Evolutionary conservation across 2,797 vertebrate species (phyloP).

Genomic region (Brotula barbata): DNA sequence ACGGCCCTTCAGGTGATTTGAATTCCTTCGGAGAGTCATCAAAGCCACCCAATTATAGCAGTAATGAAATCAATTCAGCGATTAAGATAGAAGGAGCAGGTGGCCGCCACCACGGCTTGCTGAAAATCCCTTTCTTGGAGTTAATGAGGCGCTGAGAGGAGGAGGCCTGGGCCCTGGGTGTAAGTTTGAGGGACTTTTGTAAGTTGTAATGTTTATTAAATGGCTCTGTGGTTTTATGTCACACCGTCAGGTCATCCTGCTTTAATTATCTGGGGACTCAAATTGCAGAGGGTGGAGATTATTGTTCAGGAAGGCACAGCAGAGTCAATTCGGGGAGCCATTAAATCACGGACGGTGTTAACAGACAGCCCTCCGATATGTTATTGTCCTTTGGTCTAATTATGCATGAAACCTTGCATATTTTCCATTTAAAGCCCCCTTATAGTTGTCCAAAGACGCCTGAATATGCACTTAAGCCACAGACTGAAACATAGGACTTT

Average conservation of each 20-base stretch:
- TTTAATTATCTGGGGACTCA: background rate
- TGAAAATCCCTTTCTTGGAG: constrained; percentile 25
- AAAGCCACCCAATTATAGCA: constrained; percentile 59
- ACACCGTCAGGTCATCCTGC: background rate
- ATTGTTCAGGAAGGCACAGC: background rate
- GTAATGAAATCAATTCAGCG: constrained; percentile 60
- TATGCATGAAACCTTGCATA: background rate
- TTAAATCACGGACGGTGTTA: too few species aligned
- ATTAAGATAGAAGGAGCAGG: constrained; percentile 57
- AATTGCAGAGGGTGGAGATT: background rate
- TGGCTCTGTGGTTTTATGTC: background rate
- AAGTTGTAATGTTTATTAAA: constrained; percentile 13
- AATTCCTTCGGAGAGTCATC: constrained; percentile 48
- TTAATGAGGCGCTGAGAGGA: constrained; percentile 38
- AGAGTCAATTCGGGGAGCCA: too few species aligned
- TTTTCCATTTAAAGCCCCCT: constrained; percentile 6
- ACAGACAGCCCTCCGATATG: constrained; percentile 5
- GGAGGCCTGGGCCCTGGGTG: constrained; percentile 1
- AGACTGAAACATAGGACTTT: too few species aligned
- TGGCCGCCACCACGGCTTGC: constrained; percentile 41
- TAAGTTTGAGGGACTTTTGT: background rate
- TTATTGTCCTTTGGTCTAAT: constrained; percentile 4
- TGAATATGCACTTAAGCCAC: constrained; percentile 6
- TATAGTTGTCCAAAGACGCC: constrained; percentile 1
- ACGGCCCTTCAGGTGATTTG: constrained; percentile 21